Conservation (phyloP, 2,888 invertebrate genomes). For the Trachelus iudaicus region DNA sequence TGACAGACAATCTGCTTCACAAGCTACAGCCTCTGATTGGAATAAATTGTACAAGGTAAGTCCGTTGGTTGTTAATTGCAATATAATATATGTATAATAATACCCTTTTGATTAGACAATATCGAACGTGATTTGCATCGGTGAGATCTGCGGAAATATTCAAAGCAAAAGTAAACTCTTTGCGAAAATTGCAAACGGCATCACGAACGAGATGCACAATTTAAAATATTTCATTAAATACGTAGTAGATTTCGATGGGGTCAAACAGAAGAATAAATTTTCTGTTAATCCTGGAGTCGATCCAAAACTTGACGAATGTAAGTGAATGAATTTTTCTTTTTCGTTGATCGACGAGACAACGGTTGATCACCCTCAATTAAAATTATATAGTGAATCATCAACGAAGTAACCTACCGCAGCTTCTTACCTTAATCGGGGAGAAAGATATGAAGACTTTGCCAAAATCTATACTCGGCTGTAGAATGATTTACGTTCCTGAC, state of each 20-base stretch:
- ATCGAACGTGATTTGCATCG: conserved; percentile 46
- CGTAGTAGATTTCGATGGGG: conserved; percentile 78
- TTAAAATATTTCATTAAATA: conserved; percentile 78
- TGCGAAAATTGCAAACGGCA: conserved; percentile 54
- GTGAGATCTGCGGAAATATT: conserved; percentile 44
- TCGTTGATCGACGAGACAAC: too few relatives aligned
- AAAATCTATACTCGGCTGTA: conserved; percentile 74
- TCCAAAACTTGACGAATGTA: conserved; percentile 79
- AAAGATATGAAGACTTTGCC: conserved; percentile 76
- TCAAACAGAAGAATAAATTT: conserved; percentile 74
- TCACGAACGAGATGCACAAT: conserved; percentile 67
- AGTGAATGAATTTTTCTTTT: conserved; percentile 38
- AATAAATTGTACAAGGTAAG: conserved; percentile 47
- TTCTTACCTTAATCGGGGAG: conserved; percentile 78
- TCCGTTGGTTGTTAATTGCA: background rate
- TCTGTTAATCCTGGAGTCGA: conserved; percentile 82
- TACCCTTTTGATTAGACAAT: conserved; percentile 40
- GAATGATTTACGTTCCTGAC: conserved; percentile 78
- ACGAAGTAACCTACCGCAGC: conserved; percentile 76
- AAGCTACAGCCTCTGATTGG: conserved; percentile 52
- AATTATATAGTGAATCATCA: conserved; percentile 73
- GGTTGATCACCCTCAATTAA: background rate
- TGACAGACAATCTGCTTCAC: conserved; percentile 45
- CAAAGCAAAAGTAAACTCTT: conserved; percentile 36
- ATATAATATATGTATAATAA: background rate